These are phyloP conservation scores for Phyllotreta striolata DNA, from an alignment of 2,888 invertebrate genomes.

Conservation along the genomic window DNA sequence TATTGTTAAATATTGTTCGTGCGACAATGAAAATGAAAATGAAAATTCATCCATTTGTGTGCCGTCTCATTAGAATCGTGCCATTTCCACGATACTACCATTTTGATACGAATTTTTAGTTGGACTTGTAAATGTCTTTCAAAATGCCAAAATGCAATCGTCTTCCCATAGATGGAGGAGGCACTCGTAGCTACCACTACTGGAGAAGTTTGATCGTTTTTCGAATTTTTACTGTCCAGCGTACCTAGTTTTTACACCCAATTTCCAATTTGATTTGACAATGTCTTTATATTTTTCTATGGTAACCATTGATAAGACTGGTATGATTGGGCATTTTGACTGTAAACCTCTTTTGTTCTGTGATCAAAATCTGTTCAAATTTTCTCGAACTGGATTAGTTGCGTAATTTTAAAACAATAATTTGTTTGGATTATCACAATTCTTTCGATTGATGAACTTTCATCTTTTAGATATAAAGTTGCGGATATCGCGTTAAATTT, in stretches of 20 bases:
- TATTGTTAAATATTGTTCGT: too few relatives aligned
- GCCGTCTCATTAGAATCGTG: conserved; percentile 3
- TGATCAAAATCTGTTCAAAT: conserved; percentile 1
- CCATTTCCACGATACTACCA: conserved; percentile 25
- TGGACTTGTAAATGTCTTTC: conserved; percentile 14
- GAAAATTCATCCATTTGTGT: conserved; percentile 15
- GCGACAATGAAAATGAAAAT: neutral
- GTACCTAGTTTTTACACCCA: neutral
- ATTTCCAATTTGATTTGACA: conserved; percentile 15
- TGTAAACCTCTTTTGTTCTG: conserved; percentile 13
- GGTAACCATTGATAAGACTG: conserved; percentile 33
- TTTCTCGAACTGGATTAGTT: neutral
- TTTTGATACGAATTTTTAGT: conserved; percentile 29
- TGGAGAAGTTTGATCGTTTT: conserved; percentile 22
- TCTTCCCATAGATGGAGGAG: conserved; percentile 21
- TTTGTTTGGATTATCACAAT: neutral
- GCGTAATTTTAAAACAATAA: neutral
- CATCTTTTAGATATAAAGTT: too few relatives aligned
- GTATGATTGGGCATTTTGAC: conserved; percentile 26
- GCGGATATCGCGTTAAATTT: too few relatives aligned
- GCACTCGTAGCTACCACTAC: conserved; percentile 23
- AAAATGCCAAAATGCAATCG: conserved; percentile 23
- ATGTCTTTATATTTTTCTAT: conserved; percentile 40
- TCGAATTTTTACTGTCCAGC: too few relatives aligned
- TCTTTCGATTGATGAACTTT: neutral